Percentiles rank a stretch among this genome's conserved stretches.
Conservation (phyloP, 2,113 vertebrate genomes). For the Oxyruncus cristatus region DNA sequence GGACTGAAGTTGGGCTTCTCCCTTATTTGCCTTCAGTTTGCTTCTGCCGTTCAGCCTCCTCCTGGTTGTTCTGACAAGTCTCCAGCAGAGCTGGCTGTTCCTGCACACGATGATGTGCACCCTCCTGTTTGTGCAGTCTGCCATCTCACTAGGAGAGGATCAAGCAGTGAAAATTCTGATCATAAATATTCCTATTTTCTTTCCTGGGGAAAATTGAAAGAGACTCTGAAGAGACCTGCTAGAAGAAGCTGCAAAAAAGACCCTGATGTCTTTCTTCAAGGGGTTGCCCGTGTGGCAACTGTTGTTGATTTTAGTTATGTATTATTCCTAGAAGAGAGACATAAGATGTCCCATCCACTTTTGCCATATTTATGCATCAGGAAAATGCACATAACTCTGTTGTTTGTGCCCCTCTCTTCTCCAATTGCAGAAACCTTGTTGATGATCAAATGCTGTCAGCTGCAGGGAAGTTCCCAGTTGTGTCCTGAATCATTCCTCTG, state of each 20-base stretch:
- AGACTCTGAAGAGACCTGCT: neutral
- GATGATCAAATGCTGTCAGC: neutral
- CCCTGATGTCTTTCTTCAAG: neutral
- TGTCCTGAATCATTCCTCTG: neutral
- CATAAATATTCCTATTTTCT: slow-evolving; percentile 8
- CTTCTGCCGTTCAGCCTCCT: neutral
- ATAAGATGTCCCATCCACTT: neutral
- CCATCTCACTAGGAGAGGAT: neutral
- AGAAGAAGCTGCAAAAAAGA: neutral
- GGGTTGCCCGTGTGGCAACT: neutral
- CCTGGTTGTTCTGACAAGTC: neutral
- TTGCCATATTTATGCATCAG: neutral
- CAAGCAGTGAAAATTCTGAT: neutral
- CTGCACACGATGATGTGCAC: neutral
- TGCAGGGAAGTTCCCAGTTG: neutral
- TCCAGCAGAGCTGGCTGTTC: neutral
- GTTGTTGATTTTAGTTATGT: neutral
- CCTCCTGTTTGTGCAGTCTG: neutral
- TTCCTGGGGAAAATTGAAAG: neutral
- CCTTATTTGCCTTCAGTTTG: neutral
- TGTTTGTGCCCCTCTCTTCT: neutral
- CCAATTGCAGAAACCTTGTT: neutral
- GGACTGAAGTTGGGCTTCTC: neutral
- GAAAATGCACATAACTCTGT: neutral
- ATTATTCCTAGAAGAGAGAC: neutral